A percentile compares a stretch with the other conserved stretches of the same genome.
These are phyloP conservation scores for Macquaria australasica DNA, from an alignment of 2,113 vertebrate genomes.

Conservation along the genomic window DNA sequence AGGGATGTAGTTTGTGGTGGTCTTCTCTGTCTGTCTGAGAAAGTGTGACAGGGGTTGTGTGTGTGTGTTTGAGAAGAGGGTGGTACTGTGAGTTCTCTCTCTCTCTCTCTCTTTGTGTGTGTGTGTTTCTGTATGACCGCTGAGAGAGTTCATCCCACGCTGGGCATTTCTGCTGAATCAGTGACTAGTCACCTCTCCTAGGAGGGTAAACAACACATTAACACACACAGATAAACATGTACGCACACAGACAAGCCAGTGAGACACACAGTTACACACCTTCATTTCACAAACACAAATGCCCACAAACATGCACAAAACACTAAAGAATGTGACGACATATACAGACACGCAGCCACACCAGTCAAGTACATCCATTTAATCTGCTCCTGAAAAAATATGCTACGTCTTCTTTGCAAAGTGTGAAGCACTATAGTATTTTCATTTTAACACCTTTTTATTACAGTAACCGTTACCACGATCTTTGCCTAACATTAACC, in stretches of 20 bases:
- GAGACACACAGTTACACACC: constrained; percentile 10
- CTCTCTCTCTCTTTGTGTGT: background rate
- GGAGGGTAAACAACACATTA: constrained; percentile 60
- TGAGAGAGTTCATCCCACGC: constrained; percentile 71
- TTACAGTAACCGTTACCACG: no score
- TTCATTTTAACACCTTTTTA: no score
- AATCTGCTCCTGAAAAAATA: background rate
- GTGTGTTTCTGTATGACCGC: constrained; percentile 55
- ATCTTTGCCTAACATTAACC: no score
- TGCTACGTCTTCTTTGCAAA: no score
- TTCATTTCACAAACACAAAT: background rate
- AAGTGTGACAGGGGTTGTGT: background rate
- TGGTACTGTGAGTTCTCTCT: background rate
- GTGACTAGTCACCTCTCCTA: constrained; percentile 65
- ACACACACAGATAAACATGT: constrained; percentile 35
- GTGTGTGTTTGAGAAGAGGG: constrained; percentile 1
- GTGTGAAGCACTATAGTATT: no score
- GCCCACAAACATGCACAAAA: background rate
- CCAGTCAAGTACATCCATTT: background rate
- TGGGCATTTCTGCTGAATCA: constrained; percentile 73
- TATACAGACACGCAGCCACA: background rate
- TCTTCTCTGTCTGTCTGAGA: background rate
- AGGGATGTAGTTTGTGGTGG: background rate
- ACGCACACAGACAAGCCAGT: background rate
- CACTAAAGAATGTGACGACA: background rate